A percentile compares a stretch with the other conserved stretches of the same genome.
Conservation (phyloP, 37 sponge, comb jelly and placozoan species). For the Bolinopsis microptera region DNA sequence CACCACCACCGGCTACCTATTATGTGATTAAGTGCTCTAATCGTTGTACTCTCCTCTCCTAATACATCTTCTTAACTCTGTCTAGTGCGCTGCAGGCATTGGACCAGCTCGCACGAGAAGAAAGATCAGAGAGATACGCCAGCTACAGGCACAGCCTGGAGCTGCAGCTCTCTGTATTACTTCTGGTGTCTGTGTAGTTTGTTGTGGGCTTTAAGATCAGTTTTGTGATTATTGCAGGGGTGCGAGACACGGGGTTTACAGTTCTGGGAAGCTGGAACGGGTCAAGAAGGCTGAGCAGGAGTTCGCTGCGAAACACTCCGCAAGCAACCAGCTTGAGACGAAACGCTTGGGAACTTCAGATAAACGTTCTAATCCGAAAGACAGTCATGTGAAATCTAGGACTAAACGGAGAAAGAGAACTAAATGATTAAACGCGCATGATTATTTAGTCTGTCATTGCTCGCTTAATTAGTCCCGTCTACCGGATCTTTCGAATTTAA, state of each 20-base stretch:
- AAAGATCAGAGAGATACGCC: too few species aligned
- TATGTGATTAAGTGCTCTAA: not conserved
- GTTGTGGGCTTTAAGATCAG: too few species aligned
- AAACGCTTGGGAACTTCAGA: not conserved
- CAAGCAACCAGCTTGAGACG: not conserved
- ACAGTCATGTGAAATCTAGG: not conserved
- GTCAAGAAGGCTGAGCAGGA: slow-evolving; percentile 20
- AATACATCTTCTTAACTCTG: not conserved
- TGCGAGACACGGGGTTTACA: slow-evolving; percentile 51
- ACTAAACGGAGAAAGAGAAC: not conserved
- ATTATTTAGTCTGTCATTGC: not conserved
- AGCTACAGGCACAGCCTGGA: too few species aligned
- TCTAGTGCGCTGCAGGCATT: not conserved
- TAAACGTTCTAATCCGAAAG: not conserved
- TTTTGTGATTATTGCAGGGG: slow-evolving; percentile 60
- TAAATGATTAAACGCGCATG: not conserved
- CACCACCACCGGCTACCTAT: not conserved
- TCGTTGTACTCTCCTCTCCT: not conserved
- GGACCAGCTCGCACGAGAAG: not conserved
- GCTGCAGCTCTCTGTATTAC: too few species aligned
- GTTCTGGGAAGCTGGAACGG: slow-evolving; percentile 50
- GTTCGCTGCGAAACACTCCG: not conserved
- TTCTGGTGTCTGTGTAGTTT: too few species aligned
- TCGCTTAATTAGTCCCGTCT: not conserved
- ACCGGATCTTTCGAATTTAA: not conserved